Percentiles rank a stretch among this genome's conserved stretches.
These are phyloP conservation scores for Carabus problematicus DNA, from an alignment of 2,888 invertebrate genomes.

Conservation along the genomic window DNA sequence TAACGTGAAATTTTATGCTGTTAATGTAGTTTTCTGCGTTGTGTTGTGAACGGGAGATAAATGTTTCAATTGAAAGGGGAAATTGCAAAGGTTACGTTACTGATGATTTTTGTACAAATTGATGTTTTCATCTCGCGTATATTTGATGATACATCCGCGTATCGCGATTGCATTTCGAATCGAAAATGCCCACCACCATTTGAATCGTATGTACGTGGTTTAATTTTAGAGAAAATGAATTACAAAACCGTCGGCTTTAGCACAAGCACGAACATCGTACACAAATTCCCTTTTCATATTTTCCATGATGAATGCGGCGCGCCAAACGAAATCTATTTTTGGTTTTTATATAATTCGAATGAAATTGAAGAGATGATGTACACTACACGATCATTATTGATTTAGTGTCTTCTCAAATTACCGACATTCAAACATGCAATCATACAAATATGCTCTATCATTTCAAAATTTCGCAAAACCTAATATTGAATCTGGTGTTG, in stretches of 20 bases:
- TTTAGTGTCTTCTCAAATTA: too few species aligned
- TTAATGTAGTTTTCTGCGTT: slow-evolving; percentile 24
- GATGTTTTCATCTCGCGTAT: slow-evolving; percentile 35
- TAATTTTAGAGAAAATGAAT: slow-evolving; percentile 35
- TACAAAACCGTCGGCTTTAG: not conserved
- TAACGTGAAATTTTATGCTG: slow-evolving; percentile 32
- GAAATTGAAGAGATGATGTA: too few species aligned
- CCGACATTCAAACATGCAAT: too few species aligned
- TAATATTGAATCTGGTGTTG: too few species aligned
- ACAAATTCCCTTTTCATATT: too few species aligned
- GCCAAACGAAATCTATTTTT: too few species aligned
- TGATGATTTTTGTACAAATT: slow-evolving; percentile 39
- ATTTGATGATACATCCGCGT: slow-evolving; percentile 35
- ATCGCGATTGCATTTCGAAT: slow-evolving; percentile 18
- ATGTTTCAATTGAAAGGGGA: slow-evolving; percentile 30
- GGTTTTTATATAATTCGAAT: too few species aligned
- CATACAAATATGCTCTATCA: too few species aligned
- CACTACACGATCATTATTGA: too few species aligned
- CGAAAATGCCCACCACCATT: slow-evolving; percentile 28
- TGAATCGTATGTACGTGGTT: slow-evolving; percentile 34
- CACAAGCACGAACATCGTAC: too few species aligned
- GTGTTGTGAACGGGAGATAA: slow-evolving; percentile 15
- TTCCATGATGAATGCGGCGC: too few species aligned
- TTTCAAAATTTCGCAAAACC: too few species aligned
- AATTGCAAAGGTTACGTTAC: slow-evolving; percentile 36